Evolutionary conservation across 30 jellyfish, hydroid and myxozoan genomes (phyloP), one percentile per base, ranked within the genome.

Genomic region (Pseudorhiza aurosa): DNA sequence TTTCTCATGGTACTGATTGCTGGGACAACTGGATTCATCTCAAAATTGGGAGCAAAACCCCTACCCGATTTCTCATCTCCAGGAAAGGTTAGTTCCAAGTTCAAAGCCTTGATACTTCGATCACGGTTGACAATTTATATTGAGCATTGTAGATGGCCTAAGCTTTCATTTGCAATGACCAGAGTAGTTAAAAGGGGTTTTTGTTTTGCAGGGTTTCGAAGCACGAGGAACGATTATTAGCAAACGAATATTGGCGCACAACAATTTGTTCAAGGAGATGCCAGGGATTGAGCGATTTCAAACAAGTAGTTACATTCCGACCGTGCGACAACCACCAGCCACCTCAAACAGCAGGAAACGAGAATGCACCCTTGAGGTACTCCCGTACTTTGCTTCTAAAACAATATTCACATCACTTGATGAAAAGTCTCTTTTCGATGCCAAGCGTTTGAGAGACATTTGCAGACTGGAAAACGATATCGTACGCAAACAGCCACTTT

Each of bases 201-300:
- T n/a, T n/a, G n/a, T n/a, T n/a, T n/a, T n/a, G 60, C 15, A 87
- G 96, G 96, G 96, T 0, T 87, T 87, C 72, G 93, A 76, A 57
- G 87, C 95, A 30, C 49, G 95, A 32, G 96, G 96, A 19, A 87
- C 96, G 8, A 35, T 37, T 22, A 87, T 87, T 18, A 87, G 96
- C 67, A 55, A 49, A 12, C 29, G 93, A 42, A 68, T 65, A 2
- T 6, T 68, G 37, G 56, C 96, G 0, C 40, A 65, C 44, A 58
- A 75, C 55, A 87, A 87, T 68, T 42, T 87, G 44, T 42, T 65
- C 56, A 11, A 40, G n/a, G 70, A 33, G 7, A 70, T 84, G 77
- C 70, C 65, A 8, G 88, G 95, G 33, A 62, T 84, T 17, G 85
- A 46, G 4, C 81, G 82, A 1, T 82, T 83, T 15, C 82, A 74